Base-by-base conservation (phyloP, 2,797 vertebrate genomes). In the Gephyroberyx darwinii region DNA sequence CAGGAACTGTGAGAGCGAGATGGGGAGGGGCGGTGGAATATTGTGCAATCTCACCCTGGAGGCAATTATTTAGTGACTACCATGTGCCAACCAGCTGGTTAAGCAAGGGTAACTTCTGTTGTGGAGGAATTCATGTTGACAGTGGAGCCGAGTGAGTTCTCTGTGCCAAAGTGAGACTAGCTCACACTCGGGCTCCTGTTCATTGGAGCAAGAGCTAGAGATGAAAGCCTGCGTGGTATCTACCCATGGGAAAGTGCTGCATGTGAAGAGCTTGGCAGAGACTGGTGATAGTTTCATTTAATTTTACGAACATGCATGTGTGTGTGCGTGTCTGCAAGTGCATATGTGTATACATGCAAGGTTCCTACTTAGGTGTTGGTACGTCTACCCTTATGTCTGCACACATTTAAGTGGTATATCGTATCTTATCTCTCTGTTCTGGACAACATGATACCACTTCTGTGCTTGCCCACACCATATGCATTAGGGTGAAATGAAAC, bases 401-500 rank as follows among this genome's bases (percentile, higher is more conserved):
- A 63, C 64, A 51, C 22, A 39, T 71, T 26, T 68, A 61, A 83
- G 74, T 62, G 59, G 56, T 17, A 65, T 68, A 39, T 47, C 47
- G 33, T 20, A 48, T 50, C 59, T 84, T 82, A 84, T 85, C 83
- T 74, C 54, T 51, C 65, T 60, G 65, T 72, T 73, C 69, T 63
- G 58, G 61, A 56, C 31, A 79, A 84, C 78, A 80, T 74, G 80
- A 81, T 67, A 74, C 55, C 17, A 22, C 64, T 58, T 53, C n/a
- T 51, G 78, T 77, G 75, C 41, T 47, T 54, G 62, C 71, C 26
- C 48, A 67, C 71, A 65, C 55, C 68, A 63, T 81, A 86, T 80
- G 75, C 52, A 77, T 80, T 82, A 69, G 8, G 48, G 65, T 73
- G 74, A 81, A 84, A 83, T 85, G 52, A 85, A 85, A 84, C 83